Conservation (phyloP, 2,113 vertebrate species). For the Butorides virescens region DNA sequence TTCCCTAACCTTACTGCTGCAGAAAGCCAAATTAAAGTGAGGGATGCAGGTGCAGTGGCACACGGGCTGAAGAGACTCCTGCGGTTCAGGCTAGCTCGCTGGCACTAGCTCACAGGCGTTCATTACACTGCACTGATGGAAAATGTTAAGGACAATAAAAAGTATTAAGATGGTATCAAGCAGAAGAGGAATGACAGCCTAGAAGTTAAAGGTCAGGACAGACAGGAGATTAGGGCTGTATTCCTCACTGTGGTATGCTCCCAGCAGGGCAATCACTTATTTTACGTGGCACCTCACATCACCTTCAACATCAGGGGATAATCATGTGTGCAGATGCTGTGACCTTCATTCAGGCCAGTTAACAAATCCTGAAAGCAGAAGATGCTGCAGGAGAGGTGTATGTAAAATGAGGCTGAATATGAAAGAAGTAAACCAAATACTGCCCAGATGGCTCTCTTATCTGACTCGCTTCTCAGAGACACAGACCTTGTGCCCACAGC, state of each 20-base stretch:
- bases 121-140: neutral
- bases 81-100: neutral
- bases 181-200: neutral
- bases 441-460: neutral
- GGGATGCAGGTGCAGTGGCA: neutral
- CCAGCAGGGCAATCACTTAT: neutral
- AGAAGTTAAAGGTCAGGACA: neutral
- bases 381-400: neutral
- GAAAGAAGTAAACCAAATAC: neutral
- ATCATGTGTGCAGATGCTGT: neutral
- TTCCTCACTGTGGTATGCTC: neutral
- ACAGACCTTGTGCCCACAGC: neutral
- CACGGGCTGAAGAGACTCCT: neutral
- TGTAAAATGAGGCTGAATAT: neutral
- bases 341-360: neutral
- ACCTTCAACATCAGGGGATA: neutral
- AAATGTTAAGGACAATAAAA: neutral
- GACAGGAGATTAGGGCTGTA: neutral
- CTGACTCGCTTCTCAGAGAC: neutral
- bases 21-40: neutral
- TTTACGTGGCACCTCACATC: neutral
- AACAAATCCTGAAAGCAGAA: neutral
- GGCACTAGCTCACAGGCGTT: neutral
- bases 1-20: neutral
- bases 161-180: neutral